These are phyloP conservation scores for Drosophila pectinifera DNA, from an alignment of 1,140 invertebrate genomes.

Conservation along the genomic window DNA sequence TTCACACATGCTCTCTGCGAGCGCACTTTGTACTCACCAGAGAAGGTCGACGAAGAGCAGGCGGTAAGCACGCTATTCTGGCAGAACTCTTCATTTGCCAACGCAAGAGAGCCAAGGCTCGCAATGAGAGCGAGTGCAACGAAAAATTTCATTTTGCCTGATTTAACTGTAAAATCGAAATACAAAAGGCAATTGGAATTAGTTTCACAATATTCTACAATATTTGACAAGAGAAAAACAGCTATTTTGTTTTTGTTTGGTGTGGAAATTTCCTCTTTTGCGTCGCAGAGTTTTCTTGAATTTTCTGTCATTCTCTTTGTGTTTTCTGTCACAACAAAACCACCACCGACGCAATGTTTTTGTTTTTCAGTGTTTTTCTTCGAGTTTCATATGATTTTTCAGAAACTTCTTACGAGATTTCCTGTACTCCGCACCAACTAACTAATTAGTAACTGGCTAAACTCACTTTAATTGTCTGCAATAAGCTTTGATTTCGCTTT, in stretches of 20 bases:
- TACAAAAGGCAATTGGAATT: constrained; percentile 46
- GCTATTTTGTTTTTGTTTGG: constrained; percentile 7
- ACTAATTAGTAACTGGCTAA: constrained; percentile 44
- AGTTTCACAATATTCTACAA: constrained; percentile 74
- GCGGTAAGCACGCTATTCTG: constrained; percentile 87
- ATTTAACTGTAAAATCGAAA: constrained; percentile 54
- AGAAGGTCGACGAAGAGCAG: constrained; percentile 84
- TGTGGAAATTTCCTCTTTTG: constrained; percentile 39
- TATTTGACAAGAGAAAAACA: constrained; percentile 27
- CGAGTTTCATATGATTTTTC: not conserved
- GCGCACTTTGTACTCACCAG: constrained; percentile 62
- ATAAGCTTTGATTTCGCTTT: constrained; percentile 37
- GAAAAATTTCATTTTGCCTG: constrained; percentile 86
- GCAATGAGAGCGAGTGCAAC: constrained; percentile 86
- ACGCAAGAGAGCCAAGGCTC: constrained; percentile 85
- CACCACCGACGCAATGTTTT: constrained; percentile 27
- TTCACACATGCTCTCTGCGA: constrained; percentile 43
- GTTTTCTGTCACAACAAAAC: constrained; percentile 33
- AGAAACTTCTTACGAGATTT: not conserved
- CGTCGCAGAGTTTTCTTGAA: constrained; percentile 74
- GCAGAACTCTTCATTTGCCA: constrained; percentile 87
- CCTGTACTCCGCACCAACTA: not conserved
- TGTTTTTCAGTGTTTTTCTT: constrained; percentile 13
- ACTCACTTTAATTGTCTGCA: constrained; percentile 58
- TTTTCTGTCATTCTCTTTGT: constrained; percentile 42